phyloP scores from a whole-genome alignment of 2,113 vertebrate genomes.

The Nettapus auritus region DNA sequence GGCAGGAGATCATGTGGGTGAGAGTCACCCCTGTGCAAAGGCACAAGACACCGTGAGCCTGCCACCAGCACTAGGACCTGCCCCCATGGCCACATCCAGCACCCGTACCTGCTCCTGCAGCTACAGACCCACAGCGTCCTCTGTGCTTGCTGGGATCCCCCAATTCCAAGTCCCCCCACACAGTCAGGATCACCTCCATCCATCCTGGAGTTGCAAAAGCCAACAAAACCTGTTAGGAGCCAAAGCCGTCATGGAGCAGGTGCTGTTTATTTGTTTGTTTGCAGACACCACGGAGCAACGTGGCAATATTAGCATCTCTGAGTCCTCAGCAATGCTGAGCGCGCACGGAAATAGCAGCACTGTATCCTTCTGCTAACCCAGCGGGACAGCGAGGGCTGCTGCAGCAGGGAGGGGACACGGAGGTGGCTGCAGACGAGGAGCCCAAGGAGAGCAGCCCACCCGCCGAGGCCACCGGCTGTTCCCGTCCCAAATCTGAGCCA shows the following conservation, averaged over 20 bases:
- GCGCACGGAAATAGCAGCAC: fast-evolving
- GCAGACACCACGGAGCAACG: not conserved
- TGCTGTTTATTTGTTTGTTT: not conserved
- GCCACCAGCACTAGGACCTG: not conserved
- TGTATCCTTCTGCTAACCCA: not conserved
- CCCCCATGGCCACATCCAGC: not conserved
- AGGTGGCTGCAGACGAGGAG: not conserved
- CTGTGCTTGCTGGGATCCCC: not conserved
- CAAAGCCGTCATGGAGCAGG: fast-evolving
- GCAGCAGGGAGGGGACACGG: fast-evolving
- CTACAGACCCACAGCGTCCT: fast-evolving
- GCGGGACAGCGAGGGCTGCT: not conserved
- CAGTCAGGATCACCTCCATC: not conserved
- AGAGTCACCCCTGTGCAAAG: not conserved
- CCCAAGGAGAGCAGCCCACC: fast-evolving
- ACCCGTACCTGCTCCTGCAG: not conserved
- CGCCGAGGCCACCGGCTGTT: fast-evolving
- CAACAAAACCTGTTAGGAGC: not conserved
- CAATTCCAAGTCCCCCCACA: not conserved
- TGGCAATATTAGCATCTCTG: not conserved
- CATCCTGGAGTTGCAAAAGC: not conserved
- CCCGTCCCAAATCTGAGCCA: not conserved
- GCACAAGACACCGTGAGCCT: not conserved
- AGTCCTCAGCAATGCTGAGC: fast-evolving
- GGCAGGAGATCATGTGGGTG: not conserved